phyloP scores from a whole-genome alignment of 2,113 vertebrate genomes.

The Hyperopisus bebe region DNA sequence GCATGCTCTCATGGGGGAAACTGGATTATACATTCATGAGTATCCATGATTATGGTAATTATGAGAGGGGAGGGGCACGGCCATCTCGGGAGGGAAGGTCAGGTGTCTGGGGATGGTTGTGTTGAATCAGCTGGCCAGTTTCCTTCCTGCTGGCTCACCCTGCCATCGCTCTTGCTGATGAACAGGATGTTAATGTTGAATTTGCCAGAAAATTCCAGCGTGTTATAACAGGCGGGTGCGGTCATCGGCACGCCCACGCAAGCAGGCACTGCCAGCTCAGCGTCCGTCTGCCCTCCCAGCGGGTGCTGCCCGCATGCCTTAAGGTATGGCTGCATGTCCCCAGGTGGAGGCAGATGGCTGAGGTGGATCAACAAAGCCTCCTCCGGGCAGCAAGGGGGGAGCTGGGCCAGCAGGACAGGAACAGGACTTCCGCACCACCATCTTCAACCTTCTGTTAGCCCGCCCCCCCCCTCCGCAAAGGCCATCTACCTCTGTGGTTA shows the following conservation, averaged over 20 bases:
- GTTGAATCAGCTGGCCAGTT: neutral
- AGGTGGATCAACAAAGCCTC: neutral
- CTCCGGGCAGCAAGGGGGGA: neutral
- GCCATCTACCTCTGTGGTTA: neutral
- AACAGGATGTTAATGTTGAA: neutral
- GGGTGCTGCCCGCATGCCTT: neutral
- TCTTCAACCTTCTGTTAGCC: neutral
- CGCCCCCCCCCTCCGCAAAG: neutral
- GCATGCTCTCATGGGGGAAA: neutral
- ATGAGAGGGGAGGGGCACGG: neutral
- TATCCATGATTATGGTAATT: neutral
- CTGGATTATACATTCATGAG: neutral
- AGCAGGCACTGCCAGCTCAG: neutral
- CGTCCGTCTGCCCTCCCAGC: neutral
- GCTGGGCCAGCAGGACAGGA: neutral
- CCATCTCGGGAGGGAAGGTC: neutral
- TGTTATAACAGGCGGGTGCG: neutral
- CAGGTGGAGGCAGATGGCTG: conserved; percentile 3
- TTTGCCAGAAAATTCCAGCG: neutral
- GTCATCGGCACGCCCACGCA: neutral
- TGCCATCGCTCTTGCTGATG: neutral
- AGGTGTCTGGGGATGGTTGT: neutral
- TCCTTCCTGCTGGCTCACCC: neutral
- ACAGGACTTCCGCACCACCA: neutral
- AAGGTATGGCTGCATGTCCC: neutral